These are phyloP conservation scores for Lithophane socia DNA, from an alignment of 2,888 invertebrate species.

Conservation along the genomic window DNA sequence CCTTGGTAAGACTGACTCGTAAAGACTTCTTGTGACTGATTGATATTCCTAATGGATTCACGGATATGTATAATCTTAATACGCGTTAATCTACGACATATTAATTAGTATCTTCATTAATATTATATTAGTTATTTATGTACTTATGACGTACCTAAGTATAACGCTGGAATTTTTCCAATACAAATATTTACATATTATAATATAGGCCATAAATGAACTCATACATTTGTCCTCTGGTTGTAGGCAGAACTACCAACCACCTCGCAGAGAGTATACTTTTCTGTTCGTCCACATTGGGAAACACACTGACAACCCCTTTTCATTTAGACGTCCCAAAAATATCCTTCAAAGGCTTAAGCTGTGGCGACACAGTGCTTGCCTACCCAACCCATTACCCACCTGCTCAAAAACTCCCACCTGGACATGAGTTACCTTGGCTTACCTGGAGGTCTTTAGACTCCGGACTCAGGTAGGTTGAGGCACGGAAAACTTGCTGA, in stretches of 20 bases:
- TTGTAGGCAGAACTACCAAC: not conserved
- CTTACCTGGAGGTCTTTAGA: too few species aligned
- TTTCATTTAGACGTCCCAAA: too few species aligned
- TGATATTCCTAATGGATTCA: not conserved
- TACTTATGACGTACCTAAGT: constrained; percentile 2
- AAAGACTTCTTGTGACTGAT: not conserved
- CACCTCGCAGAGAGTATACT: not conserved
- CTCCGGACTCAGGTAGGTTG: too few species aligned
- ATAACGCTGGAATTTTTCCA: constrained; percentile 16
- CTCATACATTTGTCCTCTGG: not conserved
- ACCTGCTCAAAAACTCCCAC: too few species aligned
- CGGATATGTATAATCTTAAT: constrained; percentile 3
- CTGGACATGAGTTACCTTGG: too few species aligned
- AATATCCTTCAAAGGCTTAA: too few species aligned
- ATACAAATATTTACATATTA: not conserved
- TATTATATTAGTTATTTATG: constrained; percentile 21
- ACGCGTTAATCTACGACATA: not conserved
- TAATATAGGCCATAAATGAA: not conserved
- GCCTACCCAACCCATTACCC: too few species aligned
- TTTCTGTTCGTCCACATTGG: too few species aligned
- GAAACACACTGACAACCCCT: too few species aligned
- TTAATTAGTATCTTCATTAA: constrained; percentile 30
- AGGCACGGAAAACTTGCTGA: too few species aligned
- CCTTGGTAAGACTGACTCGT: too few species aligned
- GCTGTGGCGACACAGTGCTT: too few species aligned